Percentiles rank a stretch among this genome's conserved stretches.
Conservation (phyloP, 1,140 invertebrate species). For the Drosophila sturtevanti region DNA sequence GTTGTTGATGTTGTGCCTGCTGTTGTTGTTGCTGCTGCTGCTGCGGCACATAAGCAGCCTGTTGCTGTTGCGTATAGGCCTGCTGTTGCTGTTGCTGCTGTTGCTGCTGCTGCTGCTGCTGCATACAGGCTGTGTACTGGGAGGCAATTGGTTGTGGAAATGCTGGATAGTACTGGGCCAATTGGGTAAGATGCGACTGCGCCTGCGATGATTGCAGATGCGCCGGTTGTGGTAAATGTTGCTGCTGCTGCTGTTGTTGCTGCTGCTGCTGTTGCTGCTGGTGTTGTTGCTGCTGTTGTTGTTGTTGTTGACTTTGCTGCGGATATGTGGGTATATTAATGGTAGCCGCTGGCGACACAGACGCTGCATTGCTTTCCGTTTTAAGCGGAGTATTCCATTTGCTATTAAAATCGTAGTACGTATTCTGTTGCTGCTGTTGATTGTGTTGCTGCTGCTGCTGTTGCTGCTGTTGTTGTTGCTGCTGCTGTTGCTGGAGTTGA, state of each 20-base stretch:
- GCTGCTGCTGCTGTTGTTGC: slow-evolving; percentile 65
- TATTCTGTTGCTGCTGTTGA: slow-evolving; percentile 73
- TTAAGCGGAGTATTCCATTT: slow-evolving; percentile 80
- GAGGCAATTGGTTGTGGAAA: slow-evolving; percentile 80
- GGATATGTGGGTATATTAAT: slow-evolving; percentile 83
- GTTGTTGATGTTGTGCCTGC: slow-evolving; percentile 82
- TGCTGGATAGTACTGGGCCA: slow-evolving; percentile 77
- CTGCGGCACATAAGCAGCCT: slow-evolving; percentile 75
- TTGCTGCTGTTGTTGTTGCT: slow-evolving; percentile 68
- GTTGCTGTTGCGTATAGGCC: slow-evolving; percentile 60
- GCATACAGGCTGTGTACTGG: slow-evolving; percentile 80
- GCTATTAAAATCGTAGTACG: slow-evolving; percentile 80
- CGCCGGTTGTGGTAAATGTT: slow-evolving; percentile 76
- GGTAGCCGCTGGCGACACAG: slow-evolving; percentile 73
- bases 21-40: slow-evolving; percentile 81
- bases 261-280: slow-evolving; percentile 48
- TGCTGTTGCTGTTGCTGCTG: slow-evolving; percentile 80
- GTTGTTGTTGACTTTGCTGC: slow-evolving; percentile 80
- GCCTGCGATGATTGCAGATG: slow-evolving; percentile 80
- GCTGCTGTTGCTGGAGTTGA: slow-evolving; percentile 68
- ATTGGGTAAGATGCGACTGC: slow-evolving; percentile 73
- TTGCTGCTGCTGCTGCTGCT: slow-evolving; percentile 81
- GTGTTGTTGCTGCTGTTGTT: slow-evolving; percentile 77
- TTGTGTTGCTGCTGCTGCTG: slow-evolving; percentile 62
- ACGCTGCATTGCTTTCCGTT: slow-evolving; percentile 75